These are phyloP conservation scores for Fragum whitleyi DNA, from an alignment of 2,888 invertebrate species.

Conservation along the genomic window DNA sequence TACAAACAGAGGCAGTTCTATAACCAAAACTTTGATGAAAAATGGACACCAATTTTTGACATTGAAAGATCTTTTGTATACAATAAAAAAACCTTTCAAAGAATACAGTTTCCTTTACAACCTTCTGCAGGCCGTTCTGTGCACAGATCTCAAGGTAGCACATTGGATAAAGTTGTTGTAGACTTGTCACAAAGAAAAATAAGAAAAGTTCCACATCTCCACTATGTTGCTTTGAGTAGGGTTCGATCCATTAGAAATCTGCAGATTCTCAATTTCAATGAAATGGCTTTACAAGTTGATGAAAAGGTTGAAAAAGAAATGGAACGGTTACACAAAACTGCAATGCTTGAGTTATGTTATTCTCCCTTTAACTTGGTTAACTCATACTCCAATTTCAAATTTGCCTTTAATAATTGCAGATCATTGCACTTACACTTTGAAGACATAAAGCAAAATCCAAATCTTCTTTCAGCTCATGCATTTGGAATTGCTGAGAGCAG, in stretches of 20 bases:
- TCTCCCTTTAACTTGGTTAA: slow-evolving; percentile 31
- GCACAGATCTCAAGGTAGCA: too few species aligned
- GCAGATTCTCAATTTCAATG: slow-evolving; percentile 56
- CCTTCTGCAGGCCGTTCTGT: too few species aligned
- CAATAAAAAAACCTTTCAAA: too few species aligned
- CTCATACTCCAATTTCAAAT: slow-evolving; percentile 38
- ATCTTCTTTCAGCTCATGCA: slow-evolving; percentile 17
- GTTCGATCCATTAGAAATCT: slow-evolving; percentile 47
- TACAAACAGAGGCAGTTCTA: slow-evolving; percentile 47
- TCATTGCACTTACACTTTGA: slow-evolving; percentile 38
- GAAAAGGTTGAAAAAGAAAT: slow-evolving; percentile 53
- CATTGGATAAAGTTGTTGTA: slow-evolving; percentile 43
- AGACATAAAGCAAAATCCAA: slow-evolving; percentile 20
- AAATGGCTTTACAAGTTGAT: too few species aligned
- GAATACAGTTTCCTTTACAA: too few species aligned
- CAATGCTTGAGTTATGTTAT: slow-evolving; percentile 42
- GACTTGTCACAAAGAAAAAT: slow-evolving; percentile 54
- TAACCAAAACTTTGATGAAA: slow-evolving; percentile 27
- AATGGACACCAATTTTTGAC: slow-evolving; percentile 63
- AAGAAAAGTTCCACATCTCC: too few species aligned
- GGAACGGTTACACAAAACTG: slow-evolving; percentile 37
- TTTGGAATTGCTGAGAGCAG: slow-evolving; percentile 27
- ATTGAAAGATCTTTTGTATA: slow-evolving; percentile 46
- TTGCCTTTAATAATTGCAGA: slow-evolving; percentile 43
- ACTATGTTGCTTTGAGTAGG: slow-evolving; percentile 58